Percentiles rank a stretch among this genome's conserved stretches.
Conservation (phyloP, 2,113 vertebrate genomes). For the Benitochromis conjunctus region DNA sequence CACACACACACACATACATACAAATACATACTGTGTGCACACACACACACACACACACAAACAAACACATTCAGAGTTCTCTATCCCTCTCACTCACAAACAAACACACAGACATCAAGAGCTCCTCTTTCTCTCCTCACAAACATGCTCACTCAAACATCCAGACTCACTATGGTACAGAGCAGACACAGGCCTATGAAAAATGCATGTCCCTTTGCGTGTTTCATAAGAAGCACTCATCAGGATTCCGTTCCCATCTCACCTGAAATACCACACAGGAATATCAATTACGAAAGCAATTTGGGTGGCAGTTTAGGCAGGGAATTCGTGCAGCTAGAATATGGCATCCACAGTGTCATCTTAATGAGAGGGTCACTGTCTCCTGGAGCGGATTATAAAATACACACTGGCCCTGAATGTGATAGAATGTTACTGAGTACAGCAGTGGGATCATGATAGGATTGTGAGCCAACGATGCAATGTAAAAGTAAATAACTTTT, state of each 20-base stretch:
- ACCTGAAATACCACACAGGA: conserved; percentile 56
- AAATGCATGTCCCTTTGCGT: conserved; percentile 68
- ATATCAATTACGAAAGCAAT: conserved; percentile 64
- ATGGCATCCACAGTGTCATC: conserved; percentile 24
- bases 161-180: conserved; percentile 25
- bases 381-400: conserved; percentile 25
- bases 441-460: background rate
- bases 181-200: conserved; percentile 64
- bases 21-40: background rate
- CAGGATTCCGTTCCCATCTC: conserved; percentile 60
- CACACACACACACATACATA: background rate
- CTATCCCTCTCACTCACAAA: conserved; percentile 19
- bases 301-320: conserved; percentile 42
- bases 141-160: conserved; percentile 32
- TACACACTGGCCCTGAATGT: background rate
- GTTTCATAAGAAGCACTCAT: conserved; percentile 69
- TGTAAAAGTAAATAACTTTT: conserved; percentile 2
- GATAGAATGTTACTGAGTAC: background rate
- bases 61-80: conserved; percentile 20
- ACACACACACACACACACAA: conserved; percentile 3
- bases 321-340: conserved; percentile 12
- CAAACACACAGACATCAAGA: conserved; percentile 47
- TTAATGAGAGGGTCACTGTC: conserved; percentile 45
- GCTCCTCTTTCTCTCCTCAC: conserved; percentile 21
- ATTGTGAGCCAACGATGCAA: background rate